Evolutionary conservation across 2,113 vertebrate genomes (phyloP), one percentile per base, ranked within the genome.

Genomic region (Heterocephalus glaber): DNA sequence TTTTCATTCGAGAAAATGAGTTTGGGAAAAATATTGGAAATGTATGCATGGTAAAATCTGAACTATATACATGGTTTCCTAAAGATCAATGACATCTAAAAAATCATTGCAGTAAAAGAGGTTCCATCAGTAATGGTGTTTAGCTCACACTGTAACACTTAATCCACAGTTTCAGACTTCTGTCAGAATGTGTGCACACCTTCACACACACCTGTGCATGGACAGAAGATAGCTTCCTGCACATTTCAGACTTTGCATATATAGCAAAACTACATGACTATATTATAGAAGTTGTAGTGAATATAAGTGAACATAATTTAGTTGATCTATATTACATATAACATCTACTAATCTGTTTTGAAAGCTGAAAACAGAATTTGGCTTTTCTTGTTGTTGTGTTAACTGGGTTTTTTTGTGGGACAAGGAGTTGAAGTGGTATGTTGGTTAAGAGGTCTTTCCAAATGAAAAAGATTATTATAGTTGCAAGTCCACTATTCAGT

Each of bases 1-100:
- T 93, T 90, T 90, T 54, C 56, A 84, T 74, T 93, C 56, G 20
- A 84, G 60, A 86, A 96, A 89, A 87, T 54, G 61, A 81, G 16
- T 58, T 79, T 76, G 14, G 33, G 54, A 10, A 84, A 96, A 96
- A 33, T 91, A 44, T 52, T 90, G 77, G 52, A 54, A 88, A 66
- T 81, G 0, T 33, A 12, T 93, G 0, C 30, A 87, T 14, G 77
- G 3, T 56, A 74, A 60, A 68, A 41, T 86, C 49, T 90, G 24
- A 95, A 82, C 86, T n/a, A n/a, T 35, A 56, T 47, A 33, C 9
- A 13, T 41, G 8, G 0, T 56, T 96, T 70, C 28, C 24, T 82
- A 6, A 47, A 81, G 2, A 80, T 77, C 5, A 65, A 7, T 77
- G 49, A 0, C 9, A 35, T 87, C 89, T 1, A 24, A 89, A 92